These are phyloP conservation scores for Prionailurus bengalensis DNA, from an alignment of 2,113 vertebrate genomes.

Conservation along the genomic window DNA sequence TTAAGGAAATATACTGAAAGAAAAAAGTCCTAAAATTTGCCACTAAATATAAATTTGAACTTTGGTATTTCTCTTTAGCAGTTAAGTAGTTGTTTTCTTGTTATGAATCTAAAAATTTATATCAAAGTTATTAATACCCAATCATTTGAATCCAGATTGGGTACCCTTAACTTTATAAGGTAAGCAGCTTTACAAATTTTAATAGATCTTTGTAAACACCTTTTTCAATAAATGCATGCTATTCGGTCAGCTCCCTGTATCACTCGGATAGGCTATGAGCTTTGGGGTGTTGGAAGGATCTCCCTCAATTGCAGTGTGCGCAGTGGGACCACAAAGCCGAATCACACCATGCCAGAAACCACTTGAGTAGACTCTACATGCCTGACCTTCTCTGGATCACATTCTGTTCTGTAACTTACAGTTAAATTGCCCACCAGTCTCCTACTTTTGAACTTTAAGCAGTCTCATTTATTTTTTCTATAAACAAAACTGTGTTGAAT, in stretches of 20 bases:
- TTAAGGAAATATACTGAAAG: background rate
- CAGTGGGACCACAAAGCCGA: background rate
- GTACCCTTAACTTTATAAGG: background rate
- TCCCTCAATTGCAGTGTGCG: background rate
- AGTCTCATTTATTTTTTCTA: background rate
- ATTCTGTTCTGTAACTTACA: background rate
- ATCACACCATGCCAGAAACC: background rate
- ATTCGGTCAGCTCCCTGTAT: background rate
- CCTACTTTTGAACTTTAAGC: background rate
- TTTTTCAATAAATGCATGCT: background rate
- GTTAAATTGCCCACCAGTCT: background rate
- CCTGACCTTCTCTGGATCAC: background rate
- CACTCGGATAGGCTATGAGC: background rate
- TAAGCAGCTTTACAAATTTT: background rate
- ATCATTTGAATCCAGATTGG: background rate
- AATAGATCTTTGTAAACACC: background rate
- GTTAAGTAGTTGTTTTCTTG: background rate
- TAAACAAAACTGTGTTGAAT: background rate
- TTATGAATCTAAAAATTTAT: background rate
- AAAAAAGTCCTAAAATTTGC: background rate
- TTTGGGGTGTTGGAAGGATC: background rate
- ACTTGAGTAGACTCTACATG: background rate
- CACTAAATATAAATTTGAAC: background rate
- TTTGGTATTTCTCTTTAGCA: background rate
- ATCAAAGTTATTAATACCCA: background rate